Evolutionary conservation across 2,797 vertebrate species (phyloP), one percentile per base, ranked within the genome.

Genomic region (Lycodopsis pacificus): DNA sequence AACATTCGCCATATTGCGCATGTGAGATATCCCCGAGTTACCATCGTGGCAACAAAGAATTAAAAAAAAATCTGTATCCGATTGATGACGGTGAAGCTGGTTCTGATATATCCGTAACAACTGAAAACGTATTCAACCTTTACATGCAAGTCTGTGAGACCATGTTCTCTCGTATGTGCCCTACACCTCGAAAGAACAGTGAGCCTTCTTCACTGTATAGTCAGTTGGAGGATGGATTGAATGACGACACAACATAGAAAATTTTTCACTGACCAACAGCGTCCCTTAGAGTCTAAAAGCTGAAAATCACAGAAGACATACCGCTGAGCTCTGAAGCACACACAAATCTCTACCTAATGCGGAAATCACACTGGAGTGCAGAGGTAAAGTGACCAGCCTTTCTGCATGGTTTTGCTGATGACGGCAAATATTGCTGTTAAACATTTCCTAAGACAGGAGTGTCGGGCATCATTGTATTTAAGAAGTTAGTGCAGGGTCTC

Each of bases 221-320:
- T 57, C 27, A 56, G 14, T 15, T 4, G 3, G 11, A 42, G 72
- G 67, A 20, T 44, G 42, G 13, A 46, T 42, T 73, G 58, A 56
- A 49, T 49, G 36, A 77, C 56, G 56, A 69, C 49, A 27, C 0
- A n/a, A 11, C 5, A 27, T 5, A 20, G 2, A 56, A 44, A 63
- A 36, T 46, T 3, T 53, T 83, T 27, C 3, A 32, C 54, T 83
- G 63, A 56, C 44, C 90, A 85, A 89, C 85, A 91, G 90, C 90
- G 90, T 89, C 88, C 9, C 90, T 86, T 65, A 82, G 78, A 90
- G 88, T 77, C 38, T 44, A 46, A 46, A 46, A 44, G 25, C 1
- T 30, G 40, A 64, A 64, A 8, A 53, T 40, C 5, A 76, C 34
- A 27, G 0, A 8, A n/a, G 1, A 1, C 0, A 4, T 10, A 3